Conservation (phyloP, 2,113 vertebrate species). For the Benthochromis sp. region DNA sequence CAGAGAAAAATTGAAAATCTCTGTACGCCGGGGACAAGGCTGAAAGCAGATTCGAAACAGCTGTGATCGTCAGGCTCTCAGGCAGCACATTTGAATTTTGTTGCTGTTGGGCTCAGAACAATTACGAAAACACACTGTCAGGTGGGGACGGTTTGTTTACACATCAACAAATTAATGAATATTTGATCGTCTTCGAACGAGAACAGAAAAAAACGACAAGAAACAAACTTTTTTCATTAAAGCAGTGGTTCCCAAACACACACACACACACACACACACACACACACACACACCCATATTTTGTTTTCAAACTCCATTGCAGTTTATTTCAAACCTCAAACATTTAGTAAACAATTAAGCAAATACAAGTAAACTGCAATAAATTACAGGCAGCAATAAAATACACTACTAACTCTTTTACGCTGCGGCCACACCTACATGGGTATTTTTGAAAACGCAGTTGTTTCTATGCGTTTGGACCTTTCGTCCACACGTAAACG, state of each 20-base stretch:
- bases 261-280: background rate
- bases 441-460: background rate
- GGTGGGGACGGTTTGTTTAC: background rate
- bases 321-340: background rate
- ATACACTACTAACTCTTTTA: background rate
- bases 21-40: background rate
- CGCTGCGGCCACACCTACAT: fast-evolving
- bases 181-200: background rate
- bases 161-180: background rate
- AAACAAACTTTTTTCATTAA: background rate
- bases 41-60: background rate
- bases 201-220: background rate
- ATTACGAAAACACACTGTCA: background rate
- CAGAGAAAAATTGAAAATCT: background rate
- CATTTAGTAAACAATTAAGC: background rate
- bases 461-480: background rate
- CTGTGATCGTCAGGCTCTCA: background rate
- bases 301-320: background rate
- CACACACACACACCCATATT: background rate
- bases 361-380: background rate
- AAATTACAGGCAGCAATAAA: background rate
- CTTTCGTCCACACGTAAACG: background rate
- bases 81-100: background rate
- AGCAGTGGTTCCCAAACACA: background rate
- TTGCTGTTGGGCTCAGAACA: background rate